Evolutionary conservation across 1,140 invertebrate species (phyloP), one percentile per base, ranked within the genome.

Genomic region (Dendroctonus valens): DNA sequence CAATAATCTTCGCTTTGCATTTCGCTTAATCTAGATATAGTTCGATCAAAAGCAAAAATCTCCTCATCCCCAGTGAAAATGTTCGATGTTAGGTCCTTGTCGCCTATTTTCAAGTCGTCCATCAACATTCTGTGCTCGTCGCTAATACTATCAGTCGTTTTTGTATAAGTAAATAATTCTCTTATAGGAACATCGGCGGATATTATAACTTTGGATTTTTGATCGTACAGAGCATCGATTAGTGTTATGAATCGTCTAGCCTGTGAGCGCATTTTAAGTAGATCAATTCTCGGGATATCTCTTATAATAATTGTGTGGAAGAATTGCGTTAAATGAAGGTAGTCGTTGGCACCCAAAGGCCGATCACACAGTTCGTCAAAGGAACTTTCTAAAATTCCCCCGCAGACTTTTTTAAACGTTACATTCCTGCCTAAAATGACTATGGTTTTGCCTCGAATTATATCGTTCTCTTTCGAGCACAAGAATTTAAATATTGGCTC

Each of bases 31-130:
- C 97, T 81, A 0, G 96, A 98, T 9, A 97, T 78, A 12, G 96
- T 97, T 62, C 97, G 83, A 70, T 97, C 93, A 79, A 94, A 97
- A 7, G 97, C 96, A 83, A 99, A 99, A 61, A 96, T 81, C 82
- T 99, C 97, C 80, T 99, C 97, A 77, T 97, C 93, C 0, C 96
- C 96, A 37, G 93, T 98, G 75, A 99, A 98, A 70, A 99, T 90
- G 76, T 90, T 96, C 6, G 93, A 89, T 66, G 84, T 82, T 72
- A 89, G 80, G 86, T 91, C 73, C 26, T 74, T 72, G 59, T 79
- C 82, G 52, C 85, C 83, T 53, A 96, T 90, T 69, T 89, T 88
- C 51, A 98, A 82, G 78, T 98, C 96, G 80, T 98, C 96, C 94
- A 98, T 97, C 0, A 98, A 79, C 65, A 88, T 85, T 76, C 93